A percentile compares a stretch with the other conserved stretches of the same genome.
Evolutionary conservation across 2,888 invertebrate species (phyloP).

Genomic region (Calephelis perditalis): DNA sequence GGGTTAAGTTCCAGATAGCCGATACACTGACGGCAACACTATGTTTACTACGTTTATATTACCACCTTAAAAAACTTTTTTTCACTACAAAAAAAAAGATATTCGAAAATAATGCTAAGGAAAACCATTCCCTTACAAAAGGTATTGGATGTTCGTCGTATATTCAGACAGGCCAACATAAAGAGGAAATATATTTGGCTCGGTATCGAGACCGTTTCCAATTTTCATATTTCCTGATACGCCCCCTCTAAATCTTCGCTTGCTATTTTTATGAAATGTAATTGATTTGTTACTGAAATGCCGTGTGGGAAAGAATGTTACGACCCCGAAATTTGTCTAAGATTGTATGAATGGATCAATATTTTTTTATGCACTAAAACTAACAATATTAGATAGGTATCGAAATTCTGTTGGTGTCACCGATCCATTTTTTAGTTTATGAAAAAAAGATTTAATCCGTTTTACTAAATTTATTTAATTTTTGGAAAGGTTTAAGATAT

Average conservation of each 20-base stretch:
- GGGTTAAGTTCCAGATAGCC: too few relatives aligned
- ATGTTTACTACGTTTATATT: neutral
- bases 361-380: too few relatives aligned
- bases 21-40: neutral
- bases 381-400: too few relatives aligned
- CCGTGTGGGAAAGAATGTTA: neutral
- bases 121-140: neutral
- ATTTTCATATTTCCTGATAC: slow-evolving; percentile 71
- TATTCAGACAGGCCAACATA: slow-evolving; percentile 46
- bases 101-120: neutral
- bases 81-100: too few relatives aligned
- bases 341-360: too few relatives aligned
- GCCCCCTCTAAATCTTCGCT: slow-evolving; percentile 54
- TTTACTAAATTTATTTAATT: too few relatives aligned
- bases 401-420: too few relatives aligned
- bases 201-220: slow-evolving; percentile 57
- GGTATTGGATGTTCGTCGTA: slow-evolving; percentile 7
- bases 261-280: slow-evolving; percentile 63
- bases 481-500: too few relatives aligned
- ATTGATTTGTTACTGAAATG: slow-evolving; percentile 43
- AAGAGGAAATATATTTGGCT: slow-evolving; percentile 61
- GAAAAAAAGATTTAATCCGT: too few relatives aligned
- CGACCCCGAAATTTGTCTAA: too few relatives aligned
- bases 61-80: neutral
- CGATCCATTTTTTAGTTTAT: too few relatives aligned